Evolutionary conservation across 1,140 invertebrate species (phyloP), one percentile per base, ranked within the genome.

Genomic region (Trachymyrmex septentrionalis): DNA sequence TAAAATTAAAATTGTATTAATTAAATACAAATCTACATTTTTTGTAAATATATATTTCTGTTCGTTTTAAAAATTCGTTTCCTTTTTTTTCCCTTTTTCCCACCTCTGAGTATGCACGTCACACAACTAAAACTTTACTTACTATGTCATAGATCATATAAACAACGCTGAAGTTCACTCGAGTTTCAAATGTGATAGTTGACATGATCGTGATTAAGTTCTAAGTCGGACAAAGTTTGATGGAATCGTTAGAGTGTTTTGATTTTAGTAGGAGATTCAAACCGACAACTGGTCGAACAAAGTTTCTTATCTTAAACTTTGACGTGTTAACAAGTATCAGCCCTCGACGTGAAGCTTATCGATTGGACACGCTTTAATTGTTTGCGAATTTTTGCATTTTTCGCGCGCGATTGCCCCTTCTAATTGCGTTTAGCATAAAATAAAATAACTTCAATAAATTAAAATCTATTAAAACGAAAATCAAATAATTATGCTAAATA

Each of bases 231-330:
- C 34, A 5, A 81, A 81, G 78, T 81, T 81, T 81, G 53, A 72
- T 81, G 19, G 19, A 72, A 59, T 71, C 66, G 66, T 81, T 59
- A 44, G 53, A 72, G 73, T 82, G 19, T 82, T 81, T 82, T 82
- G 80, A 82, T 44, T 82, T 82, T 53, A 10, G 53, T 55, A 53
- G 27, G 16, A 71, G 21, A 59, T 73, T 73, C 53, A 71, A 71
- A 10, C 12, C 67, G 19, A 73, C 30, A 34, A 34, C 72, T 38
- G 19, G 1, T 30, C 53, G 50, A 12, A 44, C 19, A 5, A 82
- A 82, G 53, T 82, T 82, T 73, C 53, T 72, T 71, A 71, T 57
- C 64, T 72, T 59, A 57, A 73, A 82, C 67, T 82, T 82, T 16
- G 27, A 48, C 24, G 24, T 61, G 21, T 71, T 57, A 53, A 61